A percentile compares a stretch with the other conserved stretches of the same genome.
Evolutionary conservation across 2,797 vertebrate genomes (phyloP).

Genomic region (Tapirus indicus): DNA sequence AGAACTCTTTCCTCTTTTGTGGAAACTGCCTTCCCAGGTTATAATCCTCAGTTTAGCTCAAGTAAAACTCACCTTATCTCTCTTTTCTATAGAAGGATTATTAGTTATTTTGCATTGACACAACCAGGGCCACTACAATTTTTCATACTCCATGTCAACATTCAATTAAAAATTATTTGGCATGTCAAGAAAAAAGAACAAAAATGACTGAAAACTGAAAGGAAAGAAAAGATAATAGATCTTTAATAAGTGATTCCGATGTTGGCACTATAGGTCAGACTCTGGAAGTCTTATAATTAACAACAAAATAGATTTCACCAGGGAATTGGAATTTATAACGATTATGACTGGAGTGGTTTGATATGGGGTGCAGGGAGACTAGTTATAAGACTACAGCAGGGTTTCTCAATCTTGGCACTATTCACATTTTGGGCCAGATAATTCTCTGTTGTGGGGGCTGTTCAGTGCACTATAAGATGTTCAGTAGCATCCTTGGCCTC

Average conservation of each 20-base stretch:
- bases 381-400: neutral
- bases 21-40: no score
- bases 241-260: neutral
- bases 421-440: neutral
- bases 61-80: no score
- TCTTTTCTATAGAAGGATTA: no score
- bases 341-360: neutral
- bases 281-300: neutral
- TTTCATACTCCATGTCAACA: neutral
- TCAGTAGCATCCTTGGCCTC: no score
- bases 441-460: no score
- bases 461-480: no score
- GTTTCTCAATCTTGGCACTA: neutral
- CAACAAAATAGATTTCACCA: neutral
- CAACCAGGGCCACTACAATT: neutral
- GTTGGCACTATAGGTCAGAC: neutral
- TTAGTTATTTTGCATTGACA: no score
- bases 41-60: no score
- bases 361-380: neutral
- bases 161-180: neutral
- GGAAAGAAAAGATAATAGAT: neutral
- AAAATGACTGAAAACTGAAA: neutral
- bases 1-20: no score
- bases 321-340: neutral
- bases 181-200: neutral